Percentiles rank a stretch among this genome's conserved stretches.
These are phyloP conservation scores for Lingula anatina DNA, from an alignment of 2,888 invertebrate genomes.

Conservation along the genomic window DNA sequence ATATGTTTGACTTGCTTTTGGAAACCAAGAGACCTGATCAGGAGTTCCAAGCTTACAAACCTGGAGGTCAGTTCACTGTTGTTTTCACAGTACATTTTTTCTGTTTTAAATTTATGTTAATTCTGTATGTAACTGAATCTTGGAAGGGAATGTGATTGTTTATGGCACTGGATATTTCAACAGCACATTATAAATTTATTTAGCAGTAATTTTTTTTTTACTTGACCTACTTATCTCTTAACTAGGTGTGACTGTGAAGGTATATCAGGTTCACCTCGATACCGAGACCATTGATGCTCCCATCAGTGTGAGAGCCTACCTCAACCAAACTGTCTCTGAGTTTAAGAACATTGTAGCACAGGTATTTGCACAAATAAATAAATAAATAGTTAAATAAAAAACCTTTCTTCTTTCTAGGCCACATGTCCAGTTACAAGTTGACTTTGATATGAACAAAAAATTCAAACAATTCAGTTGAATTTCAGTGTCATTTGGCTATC, in stretches of 20 bases:
- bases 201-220: no score
- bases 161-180: no score
- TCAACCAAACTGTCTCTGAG: slow-evolving; percentile 58
- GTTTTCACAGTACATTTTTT: neutral
- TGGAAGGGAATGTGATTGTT: neutral
- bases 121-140: neutral
- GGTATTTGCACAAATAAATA: no score
- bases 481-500: no score
- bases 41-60: slow-evolving; percentile 62
- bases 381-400: no score
- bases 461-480: no score
- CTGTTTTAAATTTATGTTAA: neutral
- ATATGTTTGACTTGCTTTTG: slow-evolving; percentile 62
- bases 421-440: no score
- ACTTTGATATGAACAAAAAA: no score
- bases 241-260: slow-evolving; percentile 59
- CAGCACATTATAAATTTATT: no score
- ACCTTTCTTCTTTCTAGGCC: no score
- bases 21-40: slow-evolving; percentile 63
- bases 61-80: slow-evolving; percentile 56
- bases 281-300: slow-evolving; percentile 63
- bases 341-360: slow-evolving; percentile 59
- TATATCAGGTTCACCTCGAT: slow-evolving; percentile 62
- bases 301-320: slow-evolving; percentile 59
- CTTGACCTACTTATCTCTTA: no score